Evolutionary conservation across 2,113 vertebrate species (phyloP).

Genomic region (Callopanchax toddi): DNA sequence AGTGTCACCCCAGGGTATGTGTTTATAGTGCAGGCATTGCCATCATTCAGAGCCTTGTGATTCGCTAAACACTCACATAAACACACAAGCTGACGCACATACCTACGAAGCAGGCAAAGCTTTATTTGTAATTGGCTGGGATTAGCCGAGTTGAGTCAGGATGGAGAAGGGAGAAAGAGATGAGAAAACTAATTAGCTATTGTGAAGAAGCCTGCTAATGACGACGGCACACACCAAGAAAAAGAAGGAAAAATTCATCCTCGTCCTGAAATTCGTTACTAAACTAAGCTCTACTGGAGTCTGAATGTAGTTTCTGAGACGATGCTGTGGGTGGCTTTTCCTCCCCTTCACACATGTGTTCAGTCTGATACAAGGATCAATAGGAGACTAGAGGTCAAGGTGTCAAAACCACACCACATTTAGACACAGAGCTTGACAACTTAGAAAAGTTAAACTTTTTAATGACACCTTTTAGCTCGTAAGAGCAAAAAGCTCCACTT

Average conservation of each 20-base stretch:
- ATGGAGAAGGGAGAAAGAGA: conserved; percentile 66
- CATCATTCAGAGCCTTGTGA: conserved; percentile 27
- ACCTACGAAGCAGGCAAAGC: conserved; percentile 34
- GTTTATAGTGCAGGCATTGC: conserved; percentile 38
- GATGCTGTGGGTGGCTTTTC: neutral
- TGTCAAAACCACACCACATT: conserved; percentile 2
- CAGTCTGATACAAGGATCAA: conserved; percentile 45
- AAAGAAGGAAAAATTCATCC: conserved; percentile 42
- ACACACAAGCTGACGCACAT: conserved; percentile 21
- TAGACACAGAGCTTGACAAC: conserved; percentile 1
- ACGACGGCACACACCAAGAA: conserved; percentile 46
- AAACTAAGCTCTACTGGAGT: conserved; percentile 42
- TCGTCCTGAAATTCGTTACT: conserved; percentile 13
- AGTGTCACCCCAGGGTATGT: conserved; percentile 55
- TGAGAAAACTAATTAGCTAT: conserved; percentile 77
- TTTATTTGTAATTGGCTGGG: conserved; percentile 70
- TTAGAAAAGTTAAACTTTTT: conserved; percentile 27
- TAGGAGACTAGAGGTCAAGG: conserved; percentile 33
- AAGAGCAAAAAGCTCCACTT: neutral
- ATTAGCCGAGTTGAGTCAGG: conserved; percentile 68
- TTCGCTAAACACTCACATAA: conserved; percentile 1
- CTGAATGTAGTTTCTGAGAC: conserved; percentile 16
- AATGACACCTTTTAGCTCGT: neutral
- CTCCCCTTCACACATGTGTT: conserved; percentile 13
- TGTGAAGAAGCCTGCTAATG: conserved; percentile 72